Conservation (phyloP, 1,140 invertebrate genomes). For the Drosophila sturtevanti region DNA sequence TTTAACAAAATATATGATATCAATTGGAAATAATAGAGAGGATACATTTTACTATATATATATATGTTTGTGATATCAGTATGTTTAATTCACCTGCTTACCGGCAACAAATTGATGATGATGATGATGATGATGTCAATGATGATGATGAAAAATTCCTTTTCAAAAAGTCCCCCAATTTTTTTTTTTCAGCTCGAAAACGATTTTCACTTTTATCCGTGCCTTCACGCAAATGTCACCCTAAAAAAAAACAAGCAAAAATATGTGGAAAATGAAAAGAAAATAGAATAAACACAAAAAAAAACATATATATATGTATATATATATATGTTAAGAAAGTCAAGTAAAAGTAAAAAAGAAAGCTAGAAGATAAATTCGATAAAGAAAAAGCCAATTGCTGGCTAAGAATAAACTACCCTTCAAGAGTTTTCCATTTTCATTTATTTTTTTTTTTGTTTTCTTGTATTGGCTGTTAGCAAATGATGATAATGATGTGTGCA, state of each 20-base stretch:
- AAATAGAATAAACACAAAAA: slow-evolving; percentile 51
- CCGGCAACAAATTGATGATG: background rate
- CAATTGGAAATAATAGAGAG: no score
- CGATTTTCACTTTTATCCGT: slow-evolving; percentile 59
- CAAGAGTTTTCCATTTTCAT: slow-evolving; percentile 31
- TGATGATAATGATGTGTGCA: slow-evolving; percentile 77
- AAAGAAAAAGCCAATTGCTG: slow-evolving; percentile 35
- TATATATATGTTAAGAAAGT: no score
- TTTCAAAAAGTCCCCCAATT: background rate
- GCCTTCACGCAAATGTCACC: slow-evolving; percentile 73
- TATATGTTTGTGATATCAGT: background rate
- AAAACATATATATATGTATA: slow-evolving; percentile 39
- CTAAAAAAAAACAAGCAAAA: slow-evolving; percentile 68
- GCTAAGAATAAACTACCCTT: slow-evolving; percentile 79
- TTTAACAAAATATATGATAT: no score
- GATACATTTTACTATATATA: no score
- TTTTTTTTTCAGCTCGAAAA: slow-evolving; percentile 1
- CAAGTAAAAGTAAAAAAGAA: slow-evolving; percentile 28
- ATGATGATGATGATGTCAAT: slow-evolving; percentile 15
- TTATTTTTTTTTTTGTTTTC: background rate
- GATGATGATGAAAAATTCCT: slow-evolving; percentile 9
- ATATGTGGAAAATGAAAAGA: slow-evolving; percentile 67
- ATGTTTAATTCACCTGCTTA: slow-evolving; percentile 25
- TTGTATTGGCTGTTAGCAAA: slow-evolving; percentile 17
- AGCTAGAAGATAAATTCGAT: slow-evolving; percentile 48